Base-by-base conservation (phyloP, 1,140 invertebrate species). In the Sycobia sp. region DNA sequence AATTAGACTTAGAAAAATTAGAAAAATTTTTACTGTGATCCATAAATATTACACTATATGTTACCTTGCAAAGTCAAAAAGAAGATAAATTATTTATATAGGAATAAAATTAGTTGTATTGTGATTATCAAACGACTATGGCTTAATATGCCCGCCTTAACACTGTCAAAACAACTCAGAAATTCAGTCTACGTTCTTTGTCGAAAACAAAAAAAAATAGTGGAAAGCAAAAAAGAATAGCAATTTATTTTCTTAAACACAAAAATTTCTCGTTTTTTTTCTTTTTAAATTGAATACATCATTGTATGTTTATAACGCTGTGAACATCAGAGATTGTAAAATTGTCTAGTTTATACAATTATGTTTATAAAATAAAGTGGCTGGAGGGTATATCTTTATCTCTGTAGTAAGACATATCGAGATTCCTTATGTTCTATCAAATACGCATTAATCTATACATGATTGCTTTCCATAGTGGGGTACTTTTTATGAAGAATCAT, bases 341-440 rank as follows among this genome's bases (percentile, higher is more conserved):
- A 81, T 79, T 78, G 80, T 79, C 78, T 79, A 82, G 76, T 82
- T 82, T 82, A 81, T 81, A 82, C 76, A 80, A 80, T 82, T 82
- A 82, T 80, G 81, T 81, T 81, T 81, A 81, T 82, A 81, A 81
- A 74, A n/a, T 67, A 78, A 71, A 74, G 72, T 76, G 76, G 77
- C 76, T 81, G 77, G 78, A 77, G 76, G 73, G 46, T 62, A 69
- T n/a, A n/a, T 23, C 36, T 43, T 38, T 22, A 43, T 32, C 34
- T 49, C 8, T n/a, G 16, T 23, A n/a, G 41, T 25, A 38, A 58
- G 32, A 23, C 8, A 10, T 10, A 51, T 64, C 47, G 47, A 5
- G 27, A 57, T 44, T 27, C 29, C 11, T 14, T 57, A 25, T 54
- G 54, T 16, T 62, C 18, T 13, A 16, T 1, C 22, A 32, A 8